Conservation (phyloP, 2,797 vertebrate species). For the Pseudomugil gertrudae region DNA sequence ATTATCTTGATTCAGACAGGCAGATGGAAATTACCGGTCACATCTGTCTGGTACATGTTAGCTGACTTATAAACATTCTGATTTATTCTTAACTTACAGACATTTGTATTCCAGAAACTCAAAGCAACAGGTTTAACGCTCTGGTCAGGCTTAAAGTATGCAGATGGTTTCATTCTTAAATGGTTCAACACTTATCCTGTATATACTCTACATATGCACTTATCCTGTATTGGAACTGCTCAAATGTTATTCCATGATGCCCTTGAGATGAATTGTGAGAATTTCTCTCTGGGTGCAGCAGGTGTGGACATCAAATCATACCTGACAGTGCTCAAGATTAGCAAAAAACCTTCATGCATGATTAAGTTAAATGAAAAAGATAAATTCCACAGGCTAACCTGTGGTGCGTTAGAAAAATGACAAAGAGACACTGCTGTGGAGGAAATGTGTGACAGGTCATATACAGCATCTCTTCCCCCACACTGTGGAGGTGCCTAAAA, state of each 20-base stretch:
- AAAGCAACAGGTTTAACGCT: constrained; percentile 12
- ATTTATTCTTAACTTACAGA: constrained; percentile 14
- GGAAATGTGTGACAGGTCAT: constrained; percentile 16
- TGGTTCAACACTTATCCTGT: constrained; percentile 12
- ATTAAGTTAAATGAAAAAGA: constrained; percentile 37
- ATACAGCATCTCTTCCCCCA: constrained; percentile 12
- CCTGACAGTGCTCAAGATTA: constrained; percentile 39
- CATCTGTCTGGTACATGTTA: constrained; percentile 24
- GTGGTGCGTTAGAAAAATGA: constrained; percentile 22
- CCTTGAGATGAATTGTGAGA: constrained; percentile 14
- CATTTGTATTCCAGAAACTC: constrained; percentile 10
- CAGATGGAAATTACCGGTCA: constrained; percentile 39
- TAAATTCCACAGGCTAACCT: constrained; percentile 22
- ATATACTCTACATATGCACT: too few species aligned
- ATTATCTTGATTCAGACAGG: constrained; percentile 44
- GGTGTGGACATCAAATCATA: constrained; percentile 31
- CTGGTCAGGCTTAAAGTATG: neutral
- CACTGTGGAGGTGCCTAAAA: constrained; percentile 18
- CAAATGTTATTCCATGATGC: constrained; percentile 9
- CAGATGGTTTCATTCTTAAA: constrained; percentile 4
- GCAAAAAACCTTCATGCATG: constrained; percentile 22
- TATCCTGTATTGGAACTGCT: constrained; percentile 4
- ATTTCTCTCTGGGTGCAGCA: constrained; percentile 9
- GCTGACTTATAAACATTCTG: constrained; percentile 18
- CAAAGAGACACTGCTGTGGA: constrained; percentile 15